A percentile compares a stretch with the other conserved stretches of the same genome.
phyloP scores from a whole-genome alignment of 2,797 vertebrate species.

The Sphenodon punctatus region DNA sequence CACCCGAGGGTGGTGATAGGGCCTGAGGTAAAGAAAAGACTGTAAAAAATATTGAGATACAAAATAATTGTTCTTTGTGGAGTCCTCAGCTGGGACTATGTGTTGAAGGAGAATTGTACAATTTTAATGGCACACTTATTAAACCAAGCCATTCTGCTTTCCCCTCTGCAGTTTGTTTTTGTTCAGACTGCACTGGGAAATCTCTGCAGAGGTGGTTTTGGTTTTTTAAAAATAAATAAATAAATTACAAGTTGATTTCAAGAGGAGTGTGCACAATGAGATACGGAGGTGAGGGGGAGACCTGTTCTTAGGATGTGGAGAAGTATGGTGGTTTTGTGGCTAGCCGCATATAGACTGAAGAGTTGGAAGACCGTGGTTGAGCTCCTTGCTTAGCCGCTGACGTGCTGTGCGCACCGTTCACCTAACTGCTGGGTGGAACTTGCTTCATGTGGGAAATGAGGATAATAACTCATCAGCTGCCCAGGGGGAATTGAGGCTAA shows the following conservation, averaged over 20 bases:
- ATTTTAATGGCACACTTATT: background rate
- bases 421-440: background rate
- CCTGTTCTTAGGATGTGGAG: too few species aligned
- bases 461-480: rapidly evolving
- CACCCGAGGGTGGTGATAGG: rapidly evolving
- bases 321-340: background rate
- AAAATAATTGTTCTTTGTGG: too few species aligned
- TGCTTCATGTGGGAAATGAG: background rate
- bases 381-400: background rate
- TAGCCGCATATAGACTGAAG: background rate
- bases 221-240: too few species aligned
- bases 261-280: background rate
- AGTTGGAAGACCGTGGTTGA: background rate
- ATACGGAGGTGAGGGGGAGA: too few species aligned
- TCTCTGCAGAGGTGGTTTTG: rapidly evolving
- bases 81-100: rapidly evolving
- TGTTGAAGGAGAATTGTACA: background rate
- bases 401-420: rapidly evolving
- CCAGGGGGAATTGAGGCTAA: rapidly evolving
- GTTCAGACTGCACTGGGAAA: background rate
- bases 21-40: rapidly evolving
- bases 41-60: background rate
- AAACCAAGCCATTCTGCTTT: rapidly evolving
- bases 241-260: background rate
- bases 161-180: background rate